Evolutionary conservation across 1,140 invertebrate species (phyloP), one percentile per base, ranked within the genome.

Genomic region (Antheraea mylitta): DNA sequence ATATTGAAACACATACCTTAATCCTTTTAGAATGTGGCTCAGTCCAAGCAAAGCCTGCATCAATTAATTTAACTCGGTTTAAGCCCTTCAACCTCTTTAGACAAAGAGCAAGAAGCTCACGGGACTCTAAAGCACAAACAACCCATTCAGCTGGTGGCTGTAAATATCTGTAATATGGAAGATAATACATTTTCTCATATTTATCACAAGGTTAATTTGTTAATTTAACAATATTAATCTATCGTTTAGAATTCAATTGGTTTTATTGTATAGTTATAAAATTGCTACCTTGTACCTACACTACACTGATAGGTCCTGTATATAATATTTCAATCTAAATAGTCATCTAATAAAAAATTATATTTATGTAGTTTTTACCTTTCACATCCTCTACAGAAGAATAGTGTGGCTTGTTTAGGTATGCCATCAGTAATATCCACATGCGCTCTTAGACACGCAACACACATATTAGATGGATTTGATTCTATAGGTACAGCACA

Each of bases 11-110:
- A 45, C 9, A 63, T 62, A 98, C 96, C 93, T 99, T 99, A 36
- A 99, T 95, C 71, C 99, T 94, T 91, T 98, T 99, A 0, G 99
- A 99, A 94, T 99, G 99, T 68, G 99, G 98, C 86, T 99, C 99
- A 42, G 99, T 99, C 99, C 99, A 99, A 5, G 99, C 94, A 93
- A 99, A 99, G 7, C 96, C 95, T 64, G 99, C 99, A 95, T 99
- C 98, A 59, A 99, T 94, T 7, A 99, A 91, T 85, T 97, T 97
- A 0, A 99, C 96, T 88, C 96, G 95, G 77, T 96, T 97, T 0
- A 99, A 92, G 6, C 98, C 98, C 93, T 99, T 99, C 0, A 99
- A 90, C 84, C 96, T 98, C 85, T 99, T 99, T 6, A 99, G 91
- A 84, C 99, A 99, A 3, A 99, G 85, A 0, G 97, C 94, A 3